Percentiles rank a stretch among this genome's conserved stretches.
Conservation (phyloP, 2,888 invertebrate species). For the Eugnorisma glareosa region DNA sequence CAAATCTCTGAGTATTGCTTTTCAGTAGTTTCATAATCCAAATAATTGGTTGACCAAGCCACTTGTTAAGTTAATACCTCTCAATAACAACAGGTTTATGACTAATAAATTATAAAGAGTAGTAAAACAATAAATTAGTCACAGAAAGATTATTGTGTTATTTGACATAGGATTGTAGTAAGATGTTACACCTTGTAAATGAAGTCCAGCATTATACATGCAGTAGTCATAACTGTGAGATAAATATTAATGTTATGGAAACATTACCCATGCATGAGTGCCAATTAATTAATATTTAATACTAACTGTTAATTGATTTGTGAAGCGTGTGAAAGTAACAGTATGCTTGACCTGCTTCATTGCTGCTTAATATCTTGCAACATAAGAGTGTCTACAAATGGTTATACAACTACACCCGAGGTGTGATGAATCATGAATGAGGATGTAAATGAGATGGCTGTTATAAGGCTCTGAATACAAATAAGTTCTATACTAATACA, state of each 20-base stretch:
- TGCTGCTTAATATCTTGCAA: conserved; percentile 60
- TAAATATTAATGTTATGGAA: conserved; percentile 71
- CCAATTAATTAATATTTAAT: conserved; percentile 75
- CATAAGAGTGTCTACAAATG: conserved; percentile 52
- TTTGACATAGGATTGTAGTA: conserved; percentile 17
- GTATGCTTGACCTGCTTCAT: conserved; percentile 66
- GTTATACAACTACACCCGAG: conserved; percentile 55
- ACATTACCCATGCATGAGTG: conserved; percentile 67
- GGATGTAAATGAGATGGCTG: conserved; percentile 65
- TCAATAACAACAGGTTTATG: conserved; percentile 22
- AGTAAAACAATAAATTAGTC: conserved; percentile 30
- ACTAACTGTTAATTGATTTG: conserved; percentile 77
- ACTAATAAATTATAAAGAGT: conserved; percentile 26
- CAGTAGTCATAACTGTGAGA: conserved; percentile 68
- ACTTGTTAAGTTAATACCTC: background rate
- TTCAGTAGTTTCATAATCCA: background rate
- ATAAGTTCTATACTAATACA: conserved; percentile 50
- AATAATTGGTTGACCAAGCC: background rate
- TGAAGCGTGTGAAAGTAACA: conserved; percentile 81
- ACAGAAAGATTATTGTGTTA: conserved; percentile 20
- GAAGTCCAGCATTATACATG: conserved; percentile 49
- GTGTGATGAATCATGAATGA: conserved; percentile 68
- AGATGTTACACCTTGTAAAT: conserved; percentile 17
- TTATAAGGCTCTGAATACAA: conserved; percentile 64
- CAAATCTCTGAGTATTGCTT: background rate